Evolutionary conservation across 2,113 vertebrate genomes (phyloP).

Genomic region (Protobothrops flavoviridis): DNA sequence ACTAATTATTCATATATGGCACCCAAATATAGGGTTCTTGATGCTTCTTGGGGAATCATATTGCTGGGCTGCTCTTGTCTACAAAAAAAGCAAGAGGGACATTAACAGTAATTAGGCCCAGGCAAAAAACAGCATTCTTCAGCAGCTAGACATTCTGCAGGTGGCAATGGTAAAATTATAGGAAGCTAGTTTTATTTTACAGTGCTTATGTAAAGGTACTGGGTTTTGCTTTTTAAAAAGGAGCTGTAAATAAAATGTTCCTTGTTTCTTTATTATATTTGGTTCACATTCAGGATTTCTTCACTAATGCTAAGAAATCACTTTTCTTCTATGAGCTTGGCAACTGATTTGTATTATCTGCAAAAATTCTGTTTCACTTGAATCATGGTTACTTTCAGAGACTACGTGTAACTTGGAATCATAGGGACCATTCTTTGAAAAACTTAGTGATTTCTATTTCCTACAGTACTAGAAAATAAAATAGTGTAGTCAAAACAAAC

Average conservation of each 20-base stretch:
- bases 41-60: neutral
- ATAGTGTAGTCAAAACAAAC: conserved; percentile 65
- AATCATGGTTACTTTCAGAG: neutral
- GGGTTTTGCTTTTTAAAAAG: neutral
- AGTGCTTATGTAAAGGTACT: neutral
- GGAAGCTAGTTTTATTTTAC: neutral
- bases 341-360: neutral
- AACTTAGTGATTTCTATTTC: neutral
- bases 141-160: neutral
- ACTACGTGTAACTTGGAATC: neutral
- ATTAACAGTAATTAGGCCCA: neutral
- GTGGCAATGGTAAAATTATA: neutral
- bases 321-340: neutral
- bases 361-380: neutral
- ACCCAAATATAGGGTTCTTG: neutral
- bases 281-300: neutral
- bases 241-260: neutral
- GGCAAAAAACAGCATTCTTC: neutral
- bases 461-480: conserved; percentile 61
- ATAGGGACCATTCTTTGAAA: neutral
- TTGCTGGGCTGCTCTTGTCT: neutral
- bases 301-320: neutral
- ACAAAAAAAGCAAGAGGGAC: neutral
- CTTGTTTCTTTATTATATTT: neutral
- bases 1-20: neutral